Evolutionary conservation across 2,113 vertebrate genomes (phyloP).

Genomic region (Centropus unirufus): DNA sequence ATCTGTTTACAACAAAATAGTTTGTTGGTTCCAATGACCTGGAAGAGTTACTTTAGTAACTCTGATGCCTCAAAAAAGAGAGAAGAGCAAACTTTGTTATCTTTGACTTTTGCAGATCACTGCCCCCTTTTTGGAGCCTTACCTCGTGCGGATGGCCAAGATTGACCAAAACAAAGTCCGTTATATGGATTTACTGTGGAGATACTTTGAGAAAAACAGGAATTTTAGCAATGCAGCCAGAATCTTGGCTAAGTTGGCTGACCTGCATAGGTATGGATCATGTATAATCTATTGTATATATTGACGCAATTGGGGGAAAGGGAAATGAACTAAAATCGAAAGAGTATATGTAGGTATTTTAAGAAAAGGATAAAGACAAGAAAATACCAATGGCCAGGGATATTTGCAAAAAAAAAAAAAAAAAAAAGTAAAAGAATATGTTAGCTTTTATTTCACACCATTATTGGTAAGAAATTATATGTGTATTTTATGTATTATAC

Average conservation of each 20-base stretch:
- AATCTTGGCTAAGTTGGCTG: slow-evolving; percentile 90
- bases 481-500: neutral
- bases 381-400: neutral
- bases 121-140: slow-evolving; percentile 93
- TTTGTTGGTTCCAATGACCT: neutral
- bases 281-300: neutral
- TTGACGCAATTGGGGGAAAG: neutral
- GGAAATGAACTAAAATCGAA: neutral
- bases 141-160: slow-evolving; percentile 93
- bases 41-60: neutral
- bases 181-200: slow-evolving; percentile 97
- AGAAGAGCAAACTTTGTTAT: neutral
- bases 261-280: slow-evolving; percentile 90
- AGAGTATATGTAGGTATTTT: neutral
- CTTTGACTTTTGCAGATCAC: slow-evolving; percentile 81
- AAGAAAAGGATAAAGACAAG: neutral
- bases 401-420: neutral
- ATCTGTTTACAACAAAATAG: neutral
- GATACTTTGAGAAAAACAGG: slow-evolving; percentile 95
- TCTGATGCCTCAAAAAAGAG: neutral
- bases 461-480: neutral
- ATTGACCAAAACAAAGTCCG: slow-evolving; percentile 95
- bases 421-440: neutral
- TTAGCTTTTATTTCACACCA: neutral
- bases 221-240: slow-evolving; percentile 93